Evolutionary conservation across 2,113 vertebrate species (phyloP).

Genomic region (Calidris pugnax): DNA sequence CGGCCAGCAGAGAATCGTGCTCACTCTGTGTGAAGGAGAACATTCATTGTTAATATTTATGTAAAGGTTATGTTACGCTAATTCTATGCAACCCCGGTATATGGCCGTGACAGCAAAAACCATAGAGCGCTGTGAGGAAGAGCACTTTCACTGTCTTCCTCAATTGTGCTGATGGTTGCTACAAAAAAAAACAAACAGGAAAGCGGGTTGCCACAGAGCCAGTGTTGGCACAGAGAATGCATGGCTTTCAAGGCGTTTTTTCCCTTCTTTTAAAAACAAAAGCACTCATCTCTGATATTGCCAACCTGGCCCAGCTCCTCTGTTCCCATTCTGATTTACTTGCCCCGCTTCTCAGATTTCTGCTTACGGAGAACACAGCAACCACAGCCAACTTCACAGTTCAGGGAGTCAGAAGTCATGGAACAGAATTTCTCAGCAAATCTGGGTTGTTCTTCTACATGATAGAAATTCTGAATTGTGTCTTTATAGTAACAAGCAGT

Average conservation of each 20-base stretch:
- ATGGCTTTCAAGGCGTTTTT: background rate
- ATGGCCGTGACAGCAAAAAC: background rate
- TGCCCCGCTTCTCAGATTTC: background rate
- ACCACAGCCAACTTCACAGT: background rate
- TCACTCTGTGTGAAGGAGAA: background rate
- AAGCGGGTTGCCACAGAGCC: background rate
- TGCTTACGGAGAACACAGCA: background rate
- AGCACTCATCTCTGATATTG: background rate
- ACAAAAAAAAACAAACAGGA: background rate
- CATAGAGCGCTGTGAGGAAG: background rate
- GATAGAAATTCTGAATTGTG: background rate
- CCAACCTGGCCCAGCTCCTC: background rate
- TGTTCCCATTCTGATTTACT: background rate
- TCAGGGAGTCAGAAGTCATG: background rate
- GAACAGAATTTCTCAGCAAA: conserved; percentile 6
- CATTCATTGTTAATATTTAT: background rate
- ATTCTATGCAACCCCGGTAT: background rate
- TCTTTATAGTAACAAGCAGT: background rate
- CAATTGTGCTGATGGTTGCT: background rate
- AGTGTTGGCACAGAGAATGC: background rate
- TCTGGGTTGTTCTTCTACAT: background rate
- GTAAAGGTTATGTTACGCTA: background rate
- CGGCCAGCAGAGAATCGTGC: fast-evolving
- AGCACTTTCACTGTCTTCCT: background rate
- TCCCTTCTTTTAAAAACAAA: background rate